Evolutionary conservation across 2,888 invertebrate species (phyloP), one percentile per base, ranked within the genome.

Genomic region (Pterostichus madidus): DNA sequence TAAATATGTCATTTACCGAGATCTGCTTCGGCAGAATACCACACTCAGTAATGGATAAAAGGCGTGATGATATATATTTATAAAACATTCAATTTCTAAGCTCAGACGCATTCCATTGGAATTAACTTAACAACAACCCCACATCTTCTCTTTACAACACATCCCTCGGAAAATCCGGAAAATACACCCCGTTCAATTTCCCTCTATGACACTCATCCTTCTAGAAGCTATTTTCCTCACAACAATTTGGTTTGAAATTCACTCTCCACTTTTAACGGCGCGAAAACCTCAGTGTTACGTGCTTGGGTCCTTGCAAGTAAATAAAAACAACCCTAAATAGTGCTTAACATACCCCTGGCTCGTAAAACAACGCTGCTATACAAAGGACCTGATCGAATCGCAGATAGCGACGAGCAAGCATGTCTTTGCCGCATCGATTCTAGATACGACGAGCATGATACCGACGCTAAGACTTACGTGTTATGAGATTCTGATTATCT

Each of bases 301-400:
- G 68, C 68, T 64, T 6, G 32, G n/a, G 71, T 11, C 44, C 46
- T 71, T 71, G 15, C n/a, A 49, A 75, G 52, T 75, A 75, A 75
- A 75, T 75, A 75, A 75, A 75, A 75, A 75, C 75, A 75, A 31
- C 49, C 49, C 75, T 75, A 52, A 75, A 75, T 75, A 75, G 49
- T 52, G 75, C 52, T 75, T 75, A 75, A 75, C 75, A 52, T 52
- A 75, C 75, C 49, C 75, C 52, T 7, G 8, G 52, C 35, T 75
- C 75, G 75, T 75, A 75, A 75, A 75, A 75, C 75, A 75, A 75
- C n/a, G 31, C 32, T 6, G 8, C 75, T 7, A 52, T 15, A 52
- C 75, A 75, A 75, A 75, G 68, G 68, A 71, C 44, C 15, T 39
- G 68, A 71, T 71, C 68, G 68, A 71, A 44, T 44, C 68, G 15